Evolutionary conservation across 2,888 invertebrate species (phyloP).

Genomic region (Chloroclysta siterata): DNA sequence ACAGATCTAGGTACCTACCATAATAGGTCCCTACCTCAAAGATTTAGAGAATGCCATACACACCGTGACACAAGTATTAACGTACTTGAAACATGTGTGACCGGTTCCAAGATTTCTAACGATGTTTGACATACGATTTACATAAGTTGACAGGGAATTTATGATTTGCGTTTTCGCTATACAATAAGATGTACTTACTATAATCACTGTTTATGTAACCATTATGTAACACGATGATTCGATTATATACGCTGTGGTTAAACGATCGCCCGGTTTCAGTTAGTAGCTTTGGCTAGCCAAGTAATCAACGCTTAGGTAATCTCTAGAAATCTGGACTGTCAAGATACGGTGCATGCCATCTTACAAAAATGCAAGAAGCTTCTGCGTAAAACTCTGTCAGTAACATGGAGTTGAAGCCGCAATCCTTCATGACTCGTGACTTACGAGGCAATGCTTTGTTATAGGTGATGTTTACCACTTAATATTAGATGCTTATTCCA

Average conservation of each 20-base stretch:
- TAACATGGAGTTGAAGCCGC: background rate
- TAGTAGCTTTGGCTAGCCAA: background rate
- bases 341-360: too few relatives aligned
- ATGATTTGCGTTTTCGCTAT: constrained; percentile 15
- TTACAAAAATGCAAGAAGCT: too few relatives aligned
- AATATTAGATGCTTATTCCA: too few relatives aligned
- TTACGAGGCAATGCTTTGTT: too few relatives aligned
- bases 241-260: background rate
- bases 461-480: too few relatives aligned
- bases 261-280: background rate
- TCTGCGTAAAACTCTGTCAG: background rate
- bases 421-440: too few relatives aligned
- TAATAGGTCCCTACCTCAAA: too few relatives aligned
- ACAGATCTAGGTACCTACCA: too few relatives aligned
- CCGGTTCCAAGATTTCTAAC: constrained; percentile 9
- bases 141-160: constrained; percentile 26
- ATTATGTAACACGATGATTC: background rate
- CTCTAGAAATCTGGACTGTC: background rate
- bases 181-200: constrained; percentile 6
- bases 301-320: background rate
- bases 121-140: constrained; percentile 24
- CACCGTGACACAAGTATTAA: background rate
- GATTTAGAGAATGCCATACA: constrained; percentile 28
- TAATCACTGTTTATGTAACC: constrained; percentile 4
- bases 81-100: constrained; percentile 3